Percentiles rank a stretch among this genome's conserved stretches.
Conservation (phyloP, 2,797 vertebrate genomes). For the Crocodylus rhombifer region DNA sequence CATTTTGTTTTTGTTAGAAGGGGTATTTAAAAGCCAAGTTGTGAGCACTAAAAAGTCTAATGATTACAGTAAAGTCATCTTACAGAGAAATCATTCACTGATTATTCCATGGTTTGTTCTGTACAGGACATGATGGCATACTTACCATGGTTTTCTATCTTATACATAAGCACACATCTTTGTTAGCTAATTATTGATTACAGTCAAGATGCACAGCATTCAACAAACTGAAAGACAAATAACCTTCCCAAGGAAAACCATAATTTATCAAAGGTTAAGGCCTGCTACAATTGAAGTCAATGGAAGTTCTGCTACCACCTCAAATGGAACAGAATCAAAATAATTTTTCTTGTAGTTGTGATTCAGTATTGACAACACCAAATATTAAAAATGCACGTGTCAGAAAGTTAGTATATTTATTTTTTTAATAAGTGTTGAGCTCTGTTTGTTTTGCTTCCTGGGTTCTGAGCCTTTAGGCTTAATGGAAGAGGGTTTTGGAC, state of each 20-base stretch:
- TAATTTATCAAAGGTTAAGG: not conserved
- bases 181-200: not conserved
- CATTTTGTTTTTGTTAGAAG: too few species aligned
- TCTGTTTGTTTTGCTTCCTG: not conserved
- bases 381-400: not conserved
- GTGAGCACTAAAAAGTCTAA: not conserved
- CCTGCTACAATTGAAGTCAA: not conserved
- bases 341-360: not conserved
- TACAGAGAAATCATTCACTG: not conserved
- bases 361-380: not conserved
- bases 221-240: not conserved
- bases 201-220: not conserved
- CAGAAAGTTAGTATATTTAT: not conserved
- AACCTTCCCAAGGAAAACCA: not conserved
- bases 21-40: too few species aligned
- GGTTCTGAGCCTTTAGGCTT: not conserved
- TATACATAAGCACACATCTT: not conserved
- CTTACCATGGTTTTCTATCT: not conserved
- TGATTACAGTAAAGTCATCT: not conserved
- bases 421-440: not conserved
- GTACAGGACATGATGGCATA: accelerated
- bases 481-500: not conserved
- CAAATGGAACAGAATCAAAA: not conserved
- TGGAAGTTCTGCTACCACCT: not conserved
- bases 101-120: accelerated